Evolutionary conservation across 2,888 invertebrate species (phyloP), one percentile per base, ranked within the genome.

Genomic region (Lagria hirta): DNA sequence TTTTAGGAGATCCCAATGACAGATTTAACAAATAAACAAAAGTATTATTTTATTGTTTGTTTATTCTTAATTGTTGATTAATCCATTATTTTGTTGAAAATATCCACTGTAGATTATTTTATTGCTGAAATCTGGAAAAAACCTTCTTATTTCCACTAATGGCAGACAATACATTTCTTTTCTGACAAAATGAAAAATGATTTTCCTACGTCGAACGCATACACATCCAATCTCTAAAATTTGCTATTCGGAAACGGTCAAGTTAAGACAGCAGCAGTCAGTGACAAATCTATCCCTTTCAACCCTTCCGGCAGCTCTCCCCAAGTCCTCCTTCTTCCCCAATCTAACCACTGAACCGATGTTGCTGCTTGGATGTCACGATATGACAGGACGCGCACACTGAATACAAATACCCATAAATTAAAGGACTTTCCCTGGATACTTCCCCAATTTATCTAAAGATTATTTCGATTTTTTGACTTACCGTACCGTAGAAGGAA

Each of bases 231-330:
- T 28, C 28, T 28, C 28, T 18, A 22, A 35, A 35, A 43, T 44
- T 43, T 41, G 37, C 40, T 37, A 55, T 51, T 55, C 56, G 57
- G 53, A 58, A 54, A 54, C 59, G 62, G 62, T 62, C 64, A 61
- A 63, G 62, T 57, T 57, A 62, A 64, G 63, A 61, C 62, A 60
- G 55, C 56, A 57, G 57, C 58, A 61, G 64, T 62, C 65, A 62
- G 63, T 65, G 65, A 65, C 65, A 64, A 64, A 65, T 65, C 62
- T 60, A 64, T 64, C 62, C 62, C 60, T 62, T 61, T 60, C 61
- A 62, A 62, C 61, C 62, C 62, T 62, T 62, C 58, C 60, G 53
- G 55, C 42, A 27, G 13, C 15, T 8, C 20, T 36, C 47, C 52
- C 48, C 41, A 7, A 11, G 4, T 8, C n/a, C 22, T 27, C 42